Percentiles rank a stretch among this genome's conserved stretches.
These are phyloP conservation scores for Calliphora vomitoria DNA, from an alignment of 2,888 invertebrate species.

Conservation along the genomic window DNA sequence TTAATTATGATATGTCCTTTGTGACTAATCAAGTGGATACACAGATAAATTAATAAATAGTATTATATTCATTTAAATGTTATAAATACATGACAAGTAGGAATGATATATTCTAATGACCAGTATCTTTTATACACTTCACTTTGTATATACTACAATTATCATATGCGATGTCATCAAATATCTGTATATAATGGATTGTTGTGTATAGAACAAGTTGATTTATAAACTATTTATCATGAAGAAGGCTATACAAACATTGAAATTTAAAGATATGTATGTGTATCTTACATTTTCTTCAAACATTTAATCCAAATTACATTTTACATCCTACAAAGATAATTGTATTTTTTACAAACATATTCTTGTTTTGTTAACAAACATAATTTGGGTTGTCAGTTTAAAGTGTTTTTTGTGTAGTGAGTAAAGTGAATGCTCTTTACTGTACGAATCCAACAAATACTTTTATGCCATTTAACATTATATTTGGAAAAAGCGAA, in stretches of 20 bases:
- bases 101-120: not conserved
- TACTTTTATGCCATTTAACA: conserved; percentile 6
- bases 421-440: not conserved
- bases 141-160: too few relatives aligned
- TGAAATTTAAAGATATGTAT: too few relatives aligned
- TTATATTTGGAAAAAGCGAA: conserved; percentile 1
- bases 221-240: too few relatives aligned
- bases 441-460: not conserved
- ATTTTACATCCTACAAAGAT: not conserved
- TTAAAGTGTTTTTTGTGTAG: conserved; percentile 21
- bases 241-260: too few relatives aligned
- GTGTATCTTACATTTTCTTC: too few relatives aligned
- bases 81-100: too few relatives aligned
- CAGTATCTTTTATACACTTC: too few relatives aligned
- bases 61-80: not conserved
- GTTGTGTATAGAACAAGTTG: too few relatives aligned
- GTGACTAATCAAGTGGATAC: not conserved
- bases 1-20: not conserved
- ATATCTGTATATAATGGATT: too few relatives aligned
- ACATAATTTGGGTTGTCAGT: conserved; percentile 36
- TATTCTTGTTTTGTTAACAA: conserved; percentile 5
- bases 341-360: conserved; percentile 3
- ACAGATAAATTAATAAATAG: conserved; percentile 18
- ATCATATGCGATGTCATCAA: too few relatives aligned
- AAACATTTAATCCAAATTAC: not conserved